Conservation (phyloP, 2,113 vertebrate species). For the Centrocercus urophasianus region DNA sequence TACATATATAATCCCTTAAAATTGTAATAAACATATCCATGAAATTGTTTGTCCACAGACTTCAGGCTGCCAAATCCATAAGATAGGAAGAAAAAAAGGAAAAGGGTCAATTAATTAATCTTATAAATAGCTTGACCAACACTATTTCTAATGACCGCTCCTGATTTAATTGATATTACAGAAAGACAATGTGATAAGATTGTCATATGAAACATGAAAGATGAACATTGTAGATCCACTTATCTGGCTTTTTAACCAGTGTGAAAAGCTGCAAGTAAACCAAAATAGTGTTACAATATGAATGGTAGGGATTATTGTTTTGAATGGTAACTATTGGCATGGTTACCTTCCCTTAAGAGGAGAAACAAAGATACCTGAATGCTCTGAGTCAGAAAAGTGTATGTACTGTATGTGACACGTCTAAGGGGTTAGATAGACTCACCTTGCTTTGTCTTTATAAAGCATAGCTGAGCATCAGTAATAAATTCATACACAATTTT, state of each 20-base stretch:
- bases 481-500: background rate
- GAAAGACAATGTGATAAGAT: background rate
- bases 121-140: slow-evolving; percentile 2
- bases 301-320: background rate
- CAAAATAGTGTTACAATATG: background rate
- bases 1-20: background rate
- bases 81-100: background rate
- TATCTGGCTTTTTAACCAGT: background rate
- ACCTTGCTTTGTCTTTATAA: background rate
- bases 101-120: slow-evolving; percentile 27
- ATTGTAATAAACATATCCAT: background rate
- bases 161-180: background rate
- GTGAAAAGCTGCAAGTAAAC: background rate
- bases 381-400: background rate
- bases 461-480: background rate
- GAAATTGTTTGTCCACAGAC: background rate
- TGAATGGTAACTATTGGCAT: background rate
- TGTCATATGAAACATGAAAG: background rate
- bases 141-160: background rate
- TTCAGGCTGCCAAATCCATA: slow-evolving; percentile 36
- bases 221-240: background rate
- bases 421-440: background rate
- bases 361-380: background rate
- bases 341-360: background rate
- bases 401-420: background rate